These are phyloP conservation scores for Dynastes tityus DNA, from an alignment of 2,888 invertebrate species.

Conservation along the genomic window DNA sequence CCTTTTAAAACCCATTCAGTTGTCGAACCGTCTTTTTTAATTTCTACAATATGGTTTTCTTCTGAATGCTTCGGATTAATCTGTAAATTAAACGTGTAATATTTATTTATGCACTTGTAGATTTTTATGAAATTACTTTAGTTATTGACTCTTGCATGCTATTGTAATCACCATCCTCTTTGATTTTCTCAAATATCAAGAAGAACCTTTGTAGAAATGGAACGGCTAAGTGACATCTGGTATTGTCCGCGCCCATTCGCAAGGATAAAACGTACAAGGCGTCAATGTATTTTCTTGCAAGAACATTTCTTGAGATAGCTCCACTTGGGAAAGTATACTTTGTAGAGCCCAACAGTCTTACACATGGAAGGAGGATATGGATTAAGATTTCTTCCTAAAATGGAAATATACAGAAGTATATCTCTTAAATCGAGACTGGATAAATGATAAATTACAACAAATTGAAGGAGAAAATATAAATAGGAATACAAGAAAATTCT, in stretches of 20 bases:
- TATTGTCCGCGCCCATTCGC: conserved; percentile 85
- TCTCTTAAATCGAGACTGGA: neutral
- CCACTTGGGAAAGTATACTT: conserved; percentile 89
- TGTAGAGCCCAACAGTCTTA: conserved; percentile 86
- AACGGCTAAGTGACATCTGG: conserved; percentile 81
- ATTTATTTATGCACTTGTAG: neutral
- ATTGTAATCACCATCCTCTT: conserved; percentile 47
- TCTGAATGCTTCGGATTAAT: conserved; percentile 57
- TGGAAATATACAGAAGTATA: neutral
- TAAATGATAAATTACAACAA: too few species aligned
- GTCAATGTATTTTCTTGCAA: conserved; percentile 88
- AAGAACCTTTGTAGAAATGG: conserved; percentile 84
- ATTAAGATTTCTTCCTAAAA: conserved; percentile 88
- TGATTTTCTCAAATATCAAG: conserved; percentile 82
- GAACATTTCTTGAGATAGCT: conserved; percentile 79
- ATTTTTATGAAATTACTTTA: conserved; percentile 40
- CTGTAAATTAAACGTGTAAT: conserved; percentile 52
- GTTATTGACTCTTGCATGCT: conserved; percentile 24
- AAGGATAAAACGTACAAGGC: conserved; percentile 86
- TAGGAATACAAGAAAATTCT: too few species aligned
- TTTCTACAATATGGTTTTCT: conserved; percentile 72
- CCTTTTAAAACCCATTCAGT: conserved; percentile 77
- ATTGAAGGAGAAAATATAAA: too few species aligned
- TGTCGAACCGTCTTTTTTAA: conserved; percentile 75
- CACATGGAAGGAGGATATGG: conserved; percentile 86